Evolutionary conservation across 2,113 vertebrate species (phyloP).

Genomic region (Lampris megalopsis): DNA sequence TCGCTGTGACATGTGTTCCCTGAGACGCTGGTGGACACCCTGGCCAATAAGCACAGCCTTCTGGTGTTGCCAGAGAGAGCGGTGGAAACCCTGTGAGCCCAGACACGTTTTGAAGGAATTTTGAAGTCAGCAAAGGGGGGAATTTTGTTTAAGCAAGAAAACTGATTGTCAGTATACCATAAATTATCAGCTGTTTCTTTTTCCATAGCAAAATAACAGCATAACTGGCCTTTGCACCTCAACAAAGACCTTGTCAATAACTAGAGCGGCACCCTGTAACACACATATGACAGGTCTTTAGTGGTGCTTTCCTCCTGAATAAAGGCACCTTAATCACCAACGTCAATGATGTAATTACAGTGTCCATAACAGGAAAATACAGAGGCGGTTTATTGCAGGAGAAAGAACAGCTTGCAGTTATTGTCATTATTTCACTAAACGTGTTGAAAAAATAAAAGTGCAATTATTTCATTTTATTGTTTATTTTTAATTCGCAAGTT

Average conservation of each 20-base stretch:
- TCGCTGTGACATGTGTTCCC: conserved; percentile 30
- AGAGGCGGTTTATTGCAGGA: conserved; percentile 53
- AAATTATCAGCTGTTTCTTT: not conserved
- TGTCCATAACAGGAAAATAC: conserved; percentile 56
- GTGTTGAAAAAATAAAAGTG: conserved; percentile 21
- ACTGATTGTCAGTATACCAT: not conserved
- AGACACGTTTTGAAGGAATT: not conserved
- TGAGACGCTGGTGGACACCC: conserved; percentile 30
- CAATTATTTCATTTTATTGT: conserved; percentile 8
- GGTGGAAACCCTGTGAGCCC: not conserved
- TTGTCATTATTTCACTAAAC: conserved; percentile 31
- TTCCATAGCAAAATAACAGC: not conserved
- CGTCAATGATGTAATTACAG: conserved; percentile 57
- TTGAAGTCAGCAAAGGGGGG: not conserved
- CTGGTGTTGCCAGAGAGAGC: not conserved
- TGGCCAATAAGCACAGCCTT: conserved; percentile 10
- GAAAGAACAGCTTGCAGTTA: conserved; percentile 26
- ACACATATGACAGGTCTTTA: conserved; percentile 27
- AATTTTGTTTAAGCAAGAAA: not conserved
- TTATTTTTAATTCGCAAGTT: no score
- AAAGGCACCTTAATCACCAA: conserved; percentile 66
- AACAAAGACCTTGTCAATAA: conserved; percentile 25
- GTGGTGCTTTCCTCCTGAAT: conserved; percentile 46
- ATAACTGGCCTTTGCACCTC: conserved; percentile 22
- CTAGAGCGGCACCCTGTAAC: conserved; percentile 35